Conservation (phyloP, 2,113 vertebrate genomes). For the Cynopterus brachyotis region DNA sequence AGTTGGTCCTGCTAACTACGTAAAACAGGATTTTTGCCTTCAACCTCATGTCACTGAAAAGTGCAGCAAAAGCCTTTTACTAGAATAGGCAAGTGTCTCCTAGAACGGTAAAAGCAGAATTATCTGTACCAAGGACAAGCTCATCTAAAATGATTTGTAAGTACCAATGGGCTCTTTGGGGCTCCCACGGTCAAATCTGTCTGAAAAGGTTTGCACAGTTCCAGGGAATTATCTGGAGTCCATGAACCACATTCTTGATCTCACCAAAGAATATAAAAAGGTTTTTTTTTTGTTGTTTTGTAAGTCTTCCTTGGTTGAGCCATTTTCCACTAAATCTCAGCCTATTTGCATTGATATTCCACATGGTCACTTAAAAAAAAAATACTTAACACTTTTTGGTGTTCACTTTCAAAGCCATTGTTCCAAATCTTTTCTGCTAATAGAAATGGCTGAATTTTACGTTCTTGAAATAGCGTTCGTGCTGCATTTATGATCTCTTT, state of each 20-base stretch:
- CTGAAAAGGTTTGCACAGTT: not conserved
- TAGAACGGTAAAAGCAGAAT: slow-evolving; percentile 7
- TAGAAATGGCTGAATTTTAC: slow-evolving; percentile 75
- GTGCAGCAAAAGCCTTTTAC: not conserved
- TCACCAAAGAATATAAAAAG: not conserved
- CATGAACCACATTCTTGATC: not conserved
- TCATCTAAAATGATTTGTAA: not conserved
- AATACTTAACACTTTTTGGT: slow-evolving; percentile 44
- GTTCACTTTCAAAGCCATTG: slow-evolving; percentile 23
- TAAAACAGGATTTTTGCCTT: slow-evolving; percentile 35
- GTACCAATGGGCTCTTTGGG: not conserved
- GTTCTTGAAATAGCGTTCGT: slow-evolving; percentile 38
- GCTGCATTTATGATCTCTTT: slow-evolving; percentile 50
- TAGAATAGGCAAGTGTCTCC: slow-evolving; percentile 28
- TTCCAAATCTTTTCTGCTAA: slow-evolving; percentile 63
- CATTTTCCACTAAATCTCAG: slow-evolving; percentile 44
- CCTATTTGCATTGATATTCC: slow-evolving; percentile 5
- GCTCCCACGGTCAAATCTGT: not conserved
- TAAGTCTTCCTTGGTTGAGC: slow-evolving; percentile 51
- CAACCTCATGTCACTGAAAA: not conserved
- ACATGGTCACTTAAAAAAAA: not conserved
- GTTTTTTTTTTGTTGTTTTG: not conserved
- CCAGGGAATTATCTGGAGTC: slow-evolving; percentile 27
- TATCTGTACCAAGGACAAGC: slow-evolving; percentile 39
- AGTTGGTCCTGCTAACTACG: not conserved